Percentiles rank a stretch among this genome's conserved stretches.
Evolutionary conservation across 2,888 invertebrate species (phyloP).

Genomic region (Cabera pusaria): DNA sequence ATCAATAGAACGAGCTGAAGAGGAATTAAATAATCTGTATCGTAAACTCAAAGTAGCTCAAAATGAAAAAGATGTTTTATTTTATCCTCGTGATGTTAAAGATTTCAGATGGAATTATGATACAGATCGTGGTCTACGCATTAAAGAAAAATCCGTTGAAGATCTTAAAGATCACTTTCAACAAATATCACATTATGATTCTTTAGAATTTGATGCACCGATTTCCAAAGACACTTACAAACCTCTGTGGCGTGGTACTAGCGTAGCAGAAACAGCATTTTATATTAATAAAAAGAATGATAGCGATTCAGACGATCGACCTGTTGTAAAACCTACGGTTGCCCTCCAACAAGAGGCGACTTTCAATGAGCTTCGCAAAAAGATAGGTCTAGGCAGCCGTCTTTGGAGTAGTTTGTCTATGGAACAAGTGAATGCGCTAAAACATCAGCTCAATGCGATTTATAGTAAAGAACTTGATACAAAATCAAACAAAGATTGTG

Average conservation of each 20-base stretch:
- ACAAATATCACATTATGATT: slow-evolving; percentile 83
- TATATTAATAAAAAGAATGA: slow-evolving; percentile 86
- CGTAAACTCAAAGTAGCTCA: slow-evolving; percentile 90
- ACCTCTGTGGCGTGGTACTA: slow-evolving; percentile 92
- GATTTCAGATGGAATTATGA: slow-evolving; percentile 90
- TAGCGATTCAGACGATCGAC: slow-evolving; percentile 56
- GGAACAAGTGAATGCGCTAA: slow-evolving; percentile 91
- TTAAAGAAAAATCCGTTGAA: slow-evolving; percentile 94
- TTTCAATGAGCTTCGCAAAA: slow-evolving; percentile 69
- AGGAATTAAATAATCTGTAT: slow-evolving; percentile 90
- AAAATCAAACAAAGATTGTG: slow-evolving; percentile 59
- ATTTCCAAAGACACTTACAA: slow-evolving; percentile 88
- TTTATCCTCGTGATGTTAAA: slow-evolving; percentile 89
- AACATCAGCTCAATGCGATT: slow-evolving; percentile 91
- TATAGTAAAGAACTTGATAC: slow-evolving; percentile 85
- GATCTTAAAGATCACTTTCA: slow-evolving; percentile 91
- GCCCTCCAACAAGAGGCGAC: slow-evolving; percentile 64
- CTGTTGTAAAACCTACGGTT: slow-evolving; percentile 49
- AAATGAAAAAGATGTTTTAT: slow-evolving; percentile 92
- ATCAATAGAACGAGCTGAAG: slow-evolving; percentile 90
- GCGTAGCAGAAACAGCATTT: slow-evolving; percentile 91
- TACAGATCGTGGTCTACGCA: slow-evolving; percentile 89
- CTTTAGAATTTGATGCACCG: slow-evolving; percentile 63
- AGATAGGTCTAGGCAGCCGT: slow-evolving; percentile 87
- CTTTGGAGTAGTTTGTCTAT: slow-evolving; percentile 93